A percentile compares a stretch with the other conserved stretches of the same genome.
These are phyloP conservation scores for Podargus strigoides DNA, from an alignment of 2,797 vertebrate species.

Conservation along the genomic window DNA sequence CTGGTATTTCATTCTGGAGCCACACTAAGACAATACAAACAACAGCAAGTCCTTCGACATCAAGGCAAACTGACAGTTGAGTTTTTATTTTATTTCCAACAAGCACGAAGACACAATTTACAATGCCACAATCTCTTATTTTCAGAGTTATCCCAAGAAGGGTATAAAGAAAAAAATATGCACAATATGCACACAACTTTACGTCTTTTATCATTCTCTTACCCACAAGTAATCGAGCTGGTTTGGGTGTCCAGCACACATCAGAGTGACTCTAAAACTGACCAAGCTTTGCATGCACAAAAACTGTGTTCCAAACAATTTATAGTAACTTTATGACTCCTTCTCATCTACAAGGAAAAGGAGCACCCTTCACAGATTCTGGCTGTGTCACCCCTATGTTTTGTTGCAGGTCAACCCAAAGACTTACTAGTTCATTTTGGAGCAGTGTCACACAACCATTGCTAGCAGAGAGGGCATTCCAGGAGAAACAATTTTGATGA, in stretches of 20 bases:
- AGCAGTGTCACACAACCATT: neutral
- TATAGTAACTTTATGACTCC: neutral
- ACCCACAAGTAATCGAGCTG: neutral
- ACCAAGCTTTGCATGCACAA: neutral
- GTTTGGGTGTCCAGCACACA: neutral
- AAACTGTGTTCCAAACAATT: neutral
- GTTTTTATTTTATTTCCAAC: neutral
- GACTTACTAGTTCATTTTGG: neutral
- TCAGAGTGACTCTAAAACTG: neutral
- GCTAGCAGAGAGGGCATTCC: neutral
- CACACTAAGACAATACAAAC: conserved; percentile 27
- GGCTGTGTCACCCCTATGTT: neutral
- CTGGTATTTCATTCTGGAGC: neutral
- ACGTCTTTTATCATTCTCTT: neutral
- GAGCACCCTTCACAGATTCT: neutral
- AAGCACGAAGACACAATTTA: neutral
- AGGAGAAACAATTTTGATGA: neutral
- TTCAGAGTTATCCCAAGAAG: neutral
- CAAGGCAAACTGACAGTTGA: neutral
- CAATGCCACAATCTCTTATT: neutral
- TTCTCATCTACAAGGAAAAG: neutral
- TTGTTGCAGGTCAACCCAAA: neutral
- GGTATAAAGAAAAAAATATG: neutral
- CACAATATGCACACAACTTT: neutral
- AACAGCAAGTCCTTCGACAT: conserved; percentile 21